Base-by-base conservation (phyloP, 92 coral and sea anemone genomes). In the Meandrina meandrites region DNA sequence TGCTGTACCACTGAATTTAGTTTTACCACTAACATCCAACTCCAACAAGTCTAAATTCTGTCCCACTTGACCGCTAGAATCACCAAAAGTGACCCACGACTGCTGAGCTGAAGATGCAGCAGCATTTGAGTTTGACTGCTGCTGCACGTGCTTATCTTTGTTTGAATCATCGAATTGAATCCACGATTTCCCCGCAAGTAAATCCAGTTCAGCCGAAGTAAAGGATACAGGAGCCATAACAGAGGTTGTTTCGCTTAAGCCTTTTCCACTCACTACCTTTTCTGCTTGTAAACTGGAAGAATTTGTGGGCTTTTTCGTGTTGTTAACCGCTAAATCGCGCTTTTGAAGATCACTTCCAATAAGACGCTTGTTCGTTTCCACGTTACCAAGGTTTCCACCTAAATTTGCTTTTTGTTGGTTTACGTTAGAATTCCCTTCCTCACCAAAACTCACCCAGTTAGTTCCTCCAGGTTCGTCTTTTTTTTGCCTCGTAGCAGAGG, bases 21-120 rank as follows among this genome's bases (percentile, higher is more conserved):
- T 16, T 76, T 85, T 85, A 66, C 58, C 57, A 28, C 91, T 69
- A 60, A 93, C 94, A 85, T 92, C 94, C 81, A 94, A 74, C 79
- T 82, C 91, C 34, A 91, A 50, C 40, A 87, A 88, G 30, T 84
- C 89, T 69, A 84, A 80, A 73, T 73, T 69, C 68, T 76, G 79
- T 36, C 80, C 83, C 56, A 58, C 79, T 27, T 72, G 86, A 58
- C 47, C 69, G 69, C 56, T 76, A 48, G 90, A 50, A 78, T 95
- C 94, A 34, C 89, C 94, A 91, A 95, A 95, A 34, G 88, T 91
- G 32, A 95, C 95, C 98, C 98, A 95, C 45, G 88, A 83, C 22
- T 94, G 89, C 35, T 60, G 84, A 36, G 89, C 86, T 27, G 92
- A 80, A 62, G 90, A 35, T n/a, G 86, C 19, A 32, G 75, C 57